phyloP scores from a whole-genome alignment of 2,113 vertebrate genomes.

The Alethe castanea region DNA sequence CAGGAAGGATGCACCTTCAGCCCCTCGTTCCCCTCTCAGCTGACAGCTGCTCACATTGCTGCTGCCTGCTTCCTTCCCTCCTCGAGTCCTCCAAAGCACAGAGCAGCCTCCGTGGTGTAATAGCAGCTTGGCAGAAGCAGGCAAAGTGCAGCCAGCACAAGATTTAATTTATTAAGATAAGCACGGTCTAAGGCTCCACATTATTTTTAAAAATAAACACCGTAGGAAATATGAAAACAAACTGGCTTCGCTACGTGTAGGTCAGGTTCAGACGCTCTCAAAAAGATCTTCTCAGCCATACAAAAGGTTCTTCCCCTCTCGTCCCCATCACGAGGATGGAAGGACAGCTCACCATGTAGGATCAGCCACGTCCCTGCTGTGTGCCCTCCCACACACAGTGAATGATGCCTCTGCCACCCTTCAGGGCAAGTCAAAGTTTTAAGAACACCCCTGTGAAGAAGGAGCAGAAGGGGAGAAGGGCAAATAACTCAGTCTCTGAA shows the following conservation, averaged over 20 bases:
- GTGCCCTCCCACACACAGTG: background rate
- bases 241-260: background rate
- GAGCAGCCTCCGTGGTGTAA: background rate
- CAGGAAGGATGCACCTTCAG: background rate
- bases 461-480: background rate
- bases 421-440: background rate
- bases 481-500: background rate
- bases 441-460: background rate
- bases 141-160: background rate
- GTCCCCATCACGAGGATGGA: background rate
- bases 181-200: constrained; percentile 35
- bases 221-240: background rate
- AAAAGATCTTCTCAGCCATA: background rate
- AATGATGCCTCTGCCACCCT: background rate
- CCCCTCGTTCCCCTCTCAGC: background rate
- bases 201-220: constrained; percentile 47
- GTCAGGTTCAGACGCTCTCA: constrained; percentile 7
- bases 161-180: constrained; percentile 36
- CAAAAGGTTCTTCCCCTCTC: background rate
- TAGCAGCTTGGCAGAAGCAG: constrained; percentile 25
- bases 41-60: background rate
- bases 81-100: constrained; percentile 29
- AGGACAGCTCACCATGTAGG: background rate
- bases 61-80: constrained; percentile 12
- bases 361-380: background rate